Evolutionary conservation across 1,140 invertebrate species (phyloP), one percentile per base, ranked within the genome.

Genomic region (Bradynema listronoti): DNA sequence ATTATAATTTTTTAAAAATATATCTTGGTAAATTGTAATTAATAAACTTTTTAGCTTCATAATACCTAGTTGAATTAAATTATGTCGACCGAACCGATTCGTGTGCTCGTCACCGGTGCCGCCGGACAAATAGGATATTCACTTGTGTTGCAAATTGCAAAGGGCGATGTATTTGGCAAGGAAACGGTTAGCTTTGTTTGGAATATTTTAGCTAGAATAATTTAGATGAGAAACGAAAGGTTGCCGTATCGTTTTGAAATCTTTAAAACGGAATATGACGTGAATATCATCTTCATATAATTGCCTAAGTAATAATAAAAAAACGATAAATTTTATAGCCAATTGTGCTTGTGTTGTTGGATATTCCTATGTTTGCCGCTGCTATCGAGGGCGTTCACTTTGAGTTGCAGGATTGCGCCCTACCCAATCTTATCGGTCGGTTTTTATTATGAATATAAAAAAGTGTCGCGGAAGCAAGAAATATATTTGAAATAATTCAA

Each of bases 61-160:
- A n/a, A n/a, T n/a, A n/a, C n/a, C n/a, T n/a, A n/a, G n/a, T n/a
- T n/a, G n/a, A n/a, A n/a, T n/a, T n/a, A n/a, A n/a, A n/a, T n/a
- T n/a, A 39, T 65, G 43, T 33, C 30, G 43, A n/a, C 34, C 27
- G 50, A n/a, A 30, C 67, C 71, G 11, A 58, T 94, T 71, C 86
- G 86, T 81, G 91, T 98, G 63, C 86, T 96, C 46, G 87, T 99
- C 7, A 98, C 94, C 58, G 95, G 95, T 63, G 94, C 94, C 72
- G 91, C 91, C 52, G 75, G 75, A 16, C 95, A 99, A 82, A 99
- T 99, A 72, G 94, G 90, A 39, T 99, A 99, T 79, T 96, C 92
- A 0, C 81, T 99, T 27, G 75, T 79, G 22, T 43, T 78, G 19
- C 78, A 77, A 47, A 84, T 99, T 68, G 89, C 89, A 16, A 91